Evolutionary conservation across 2,113 vertebrate species (phyloP), one percentile per base, ranked within the genome.

Genomic region (Telmatochromis sp.): DNA sequence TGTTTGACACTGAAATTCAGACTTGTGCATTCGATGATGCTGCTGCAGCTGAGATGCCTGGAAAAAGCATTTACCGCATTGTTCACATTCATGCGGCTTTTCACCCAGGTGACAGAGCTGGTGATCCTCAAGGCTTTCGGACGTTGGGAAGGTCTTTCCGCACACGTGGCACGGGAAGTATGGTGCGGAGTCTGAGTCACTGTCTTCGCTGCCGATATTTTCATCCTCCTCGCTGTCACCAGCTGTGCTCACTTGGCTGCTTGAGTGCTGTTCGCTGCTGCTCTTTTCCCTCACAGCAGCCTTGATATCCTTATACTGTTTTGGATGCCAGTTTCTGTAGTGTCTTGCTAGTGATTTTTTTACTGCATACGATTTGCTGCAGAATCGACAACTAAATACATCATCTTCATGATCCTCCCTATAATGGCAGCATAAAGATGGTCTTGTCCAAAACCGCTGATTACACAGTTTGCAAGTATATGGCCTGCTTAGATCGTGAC

Each of bases 91-190:
- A 19, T 96, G 94, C 6, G 96, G 97, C 65, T 97, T 97, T 93
- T 97, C 95, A 23, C 97, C 97, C 37, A 97, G 93, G 83, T 97
- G 97, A 90, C 96, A 97, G 37, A 94, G 91, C 81, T 97, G 96
- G 88, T 97, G 97, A 90, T 97, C 96, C 83, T 97, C 96, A 13
- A 97, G 95, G 60, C 86, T 95, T 91, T 96, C 96, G 7, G 95
- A 96, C 5, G 96, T 97, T 26, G 93, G 51, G 90, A 97, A 97
- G 31, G 96, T 96, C 89, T 97, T 97, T 9, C 96, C 96, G 53
- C 97, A 97, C 23, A 97, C 96, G 57, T 97, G 96, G 57, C 97
- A 97, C 0, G 97, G 96, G 83, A 97, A 97, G 89, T 96, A 97
- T 7, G 96, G 96, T 4, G 96, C 97, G 7, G 96, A 96, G 81